Base-by-base conservation (phyloP, 64 coral and sea anemone genomes). In the Catalaphyllia jardinei region DNA sequence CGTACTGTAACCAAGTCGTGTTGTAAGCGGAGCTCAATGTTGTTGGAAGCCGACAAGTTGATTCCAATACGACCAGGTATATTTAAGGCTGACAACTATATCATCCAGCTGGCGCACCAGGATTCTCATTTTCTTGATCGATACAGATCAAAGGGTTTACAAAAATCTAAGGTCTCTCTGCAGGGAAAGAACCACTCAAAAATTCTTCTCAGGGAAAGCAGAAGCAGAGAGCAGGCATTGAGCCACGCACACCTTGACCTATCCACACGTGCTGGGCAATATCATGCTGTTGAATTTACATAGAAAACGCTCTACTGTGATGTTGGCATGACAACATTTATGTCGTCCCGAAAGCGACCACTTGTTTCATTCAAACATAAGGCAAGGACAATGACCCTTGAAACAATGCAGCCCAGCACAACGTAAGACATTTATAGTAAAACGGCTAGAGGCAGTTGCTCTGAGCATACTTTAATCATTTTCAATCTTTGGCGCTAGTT, bases 251-350 rank as follows among this genome's bases (percentile, higher is more conserved):
- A 71, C 31, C 15, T 35, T 85, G 63, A 85, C 81, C 35, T 65
- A 24, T 27, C 39, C 24, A n/a, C 81, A 85, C 81, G 62, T 85
- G 81, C 63, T 85, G 39, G 2, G 62, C 30, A 50, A 38, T 22
- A 67, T 69, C 63, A n/a, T 63, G 80, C 61, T 35, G 80, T 67
- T 7, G 8, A 38, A 83, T 83, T 85, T 71, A 28, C 62, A 85
- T 71, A 67, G 20, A 71, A 85, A 69, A 71, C 35, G 38, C 63
- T 52, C 38, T 11, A 14, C 20, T 18, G 65, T 67, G 63, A 51
- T 64, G 81, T 85, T 71, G 62, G 4, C 81, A 46, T 85, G 81
- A 29, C 20, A 71, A 85, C 35, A 25, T 3, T 50, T 85, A 35
- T 71, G 62, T 16, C 71, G 29, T 80, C 78, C 78, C 57, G 78